phyloP scores from a whole-genome alignment of 1,140 invertebrate genomes.

The Trachymyrmex septentrionalis region DNA sequence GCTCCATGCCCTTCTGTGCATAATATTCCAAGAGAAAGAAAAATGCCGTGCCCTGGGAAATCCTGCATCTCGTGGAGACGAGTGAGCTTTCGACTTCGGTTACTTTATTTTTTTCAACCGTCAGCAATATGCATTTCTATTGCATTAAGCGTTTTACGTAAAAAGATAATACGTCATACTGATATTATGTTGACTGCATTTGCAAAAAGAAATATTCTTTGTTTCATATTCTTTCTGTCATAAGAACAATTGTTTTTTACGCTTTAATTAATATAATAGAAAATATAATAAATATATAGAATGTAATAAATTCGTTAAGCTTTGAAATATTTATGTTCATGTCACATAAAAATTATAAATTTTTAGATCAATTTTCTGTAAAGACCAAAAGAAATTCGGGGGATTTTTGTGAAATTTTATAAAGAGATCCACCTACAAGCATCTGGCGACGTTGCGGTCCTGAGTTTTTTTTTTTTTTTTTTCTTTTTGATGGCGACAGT shows the following conservation, averaged over 20 bases:
- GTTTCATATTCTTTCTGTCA: neutral
- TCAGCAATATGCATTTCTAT: neutral
- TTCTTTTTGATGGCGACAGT: constrained; percentile 38
- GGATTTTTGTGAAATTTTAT: neutral
- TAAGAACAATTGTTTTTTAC: neutral
- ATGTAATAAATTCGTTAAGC: neutral
- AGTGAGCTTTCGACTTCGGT: neutral
- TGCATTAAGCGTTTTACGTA: neutral
- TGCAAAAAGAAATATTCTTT: neutral
- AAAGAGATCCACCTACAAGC: neutral
- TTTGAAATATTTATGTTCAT: neutral
- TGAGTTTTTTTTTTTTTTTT: neutral
- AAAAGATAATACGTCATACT: neutral
- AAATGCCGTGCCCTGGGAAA: constrained; percentile 45
- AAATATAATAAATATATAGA: neutral
- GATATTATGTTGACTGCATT: neutral
- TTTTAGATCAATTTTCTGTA: neutral
- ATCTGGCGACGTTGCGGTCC: neutral
- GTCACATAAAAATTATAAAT: too few relatives aligned
- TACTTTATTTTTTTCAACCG: constrained; percentile 23
- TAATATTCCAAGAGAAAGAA: constrained; percentile 71
- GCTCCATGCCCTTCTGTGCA: constrained; percentile 43
- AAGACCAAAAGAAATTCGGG: neutral
- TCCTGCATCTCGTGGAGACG: neutral
- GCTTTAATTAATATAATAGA: neutral